Conservation (phyloP, 2,888 invertebrate species). For the Andrena chrysosceles region DNA sequence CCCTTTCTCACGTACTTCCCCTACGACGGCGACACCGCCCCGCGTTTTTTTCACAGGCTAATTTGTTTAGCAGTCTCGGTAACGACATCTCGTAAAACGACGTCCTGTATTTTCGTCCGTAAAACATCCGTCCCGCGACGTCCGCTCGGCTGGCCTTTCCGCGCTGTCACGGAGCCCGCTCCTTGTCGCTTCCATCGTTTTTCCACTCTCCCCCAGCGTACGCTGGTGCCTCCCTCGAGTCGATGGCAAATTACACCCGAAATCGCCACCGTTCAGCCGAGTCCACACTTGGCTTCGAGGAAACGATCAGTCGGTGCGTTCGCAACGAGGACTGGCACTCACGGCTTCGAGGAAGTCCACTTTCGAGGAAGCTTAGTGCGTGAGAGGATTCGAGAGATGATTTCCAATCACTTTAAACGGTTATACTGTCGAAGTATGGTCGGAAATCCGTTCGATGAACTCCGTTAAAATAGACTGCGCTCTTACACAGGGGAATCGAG, state of each 20-base stretch:
- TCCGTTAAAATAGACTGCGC: too few species aligned
- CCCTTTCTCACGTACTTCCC: slow-evolving; percentile 34
- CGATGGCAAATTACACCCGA: slow-evolving; percentile 59
- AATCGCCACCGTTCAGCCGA: slow-evolving; percentile 34
- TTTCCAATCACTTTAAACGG: background rate
- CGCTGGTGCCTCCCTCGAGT: slow-evolving; percentile 26
- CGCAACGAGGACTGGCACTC: slow-evolving; percentile 17
- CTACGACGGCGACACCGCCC: slow-evolving; percentile 18
- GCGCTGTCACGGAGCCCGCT: slow-evolving; percentile 28
- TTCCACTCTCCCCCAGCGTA: slow-evolving; percentile 34
- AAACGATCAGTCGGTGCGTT: slow-evolving; percentile 56
- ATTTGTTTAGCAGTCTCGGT: slow-evolving; percentile 79
- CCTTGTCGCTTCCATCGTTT: slow-evolving; percentile 14
- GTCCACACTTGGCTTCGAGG: slow-evolving; percentile 40
- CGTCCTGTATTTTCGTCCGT: slow-evolving; percentile 61
- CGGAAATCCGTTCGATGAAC: background rate
- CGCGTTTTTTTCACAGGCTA: slow-evolving; percentile 74
- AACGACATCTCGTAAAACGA: slow-evolving; percentile 80
- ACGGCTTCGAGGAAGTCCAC: slow-evolving; percentile 41
- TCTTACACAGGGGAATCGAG: too few species aligned
- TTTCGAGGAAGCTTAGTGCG: slow-evolving; percentile 29
- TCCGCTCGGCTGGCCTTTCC: slow-evolving; percentile 25
- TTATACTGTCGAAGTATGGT: background rate
- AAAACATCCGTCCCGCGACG: slow-evolving; percentile 45
- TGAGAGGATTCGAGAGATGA: background rate